These are phyloP conservation scores for Cepaea hortensis DNA, from an alignment of 2,888 invertebrate genomes.

Conservation along the genomic window DNA sequence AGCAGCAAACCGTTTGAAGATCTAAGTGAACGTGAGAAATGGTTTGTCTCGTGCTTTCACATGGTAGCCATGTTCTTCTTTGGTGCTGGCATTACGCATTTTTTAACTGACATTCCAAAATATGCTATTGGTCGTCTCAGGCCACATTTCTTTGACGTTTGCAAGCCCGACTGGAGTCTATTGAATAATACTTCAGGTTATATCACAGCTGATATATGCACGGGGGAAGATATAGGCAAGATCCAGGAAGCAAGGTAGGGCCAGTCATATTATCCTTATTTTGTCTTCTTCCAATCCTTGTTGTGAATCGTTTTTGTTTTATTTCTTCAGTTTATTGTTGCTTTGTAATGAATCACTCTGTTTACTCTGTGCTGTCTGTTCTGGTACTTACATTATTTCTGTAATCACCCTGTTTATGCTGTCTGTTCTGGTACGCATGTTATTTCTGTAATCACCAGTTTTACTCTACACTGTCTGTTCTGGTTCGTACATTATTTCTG, in stretches of 20 bases:
- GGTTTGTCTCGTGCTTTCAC: slow-evolving; percentile 12
- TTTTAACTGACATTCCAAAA: slow-evolving; percentile 93
- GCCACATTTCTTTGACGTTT: slow-evolving; percentile 95
- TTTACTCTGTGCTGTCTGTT: no score
- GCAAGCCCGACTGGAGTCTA: slow-evolving; percentile 81
- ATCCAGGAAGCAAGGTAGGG: slow-evolving; percentile 66
- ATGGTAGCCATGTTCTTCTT: slow-evolving; percentile 82
- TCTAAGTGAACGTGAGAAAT: not conserved
- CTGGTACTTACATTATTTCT: no score
- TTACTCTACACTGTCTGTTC: no score
- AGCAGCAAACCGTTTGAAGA: not conserved
- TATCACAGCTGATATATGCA: slow-evolving; percentile 63
- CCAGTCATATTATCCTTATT: not conserved
- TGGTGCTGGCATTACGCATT: slow-evolving; percentile 88
- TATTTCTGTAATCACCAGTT: no score
- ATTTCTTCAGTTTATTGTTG: not conserved
- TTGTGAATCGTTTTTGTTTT: not conserved
- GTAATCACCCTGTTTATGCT: no score
- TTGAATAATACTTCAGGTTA: slow-evolving; percentile 50
- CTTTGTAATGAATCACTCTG: no score
- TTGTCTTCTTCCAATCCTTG: not conserved
- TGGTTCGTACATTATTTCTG: no score
- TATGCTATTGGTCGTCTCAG: slow-evolving; percentile 92
- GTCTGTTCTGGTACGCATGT: no score
- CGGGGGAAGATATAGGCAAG: slow-evolving; percentile 53